Conservation (phyloP, 2,113 vertebrate genomes). For the Pituophis catenifer region DNA sequence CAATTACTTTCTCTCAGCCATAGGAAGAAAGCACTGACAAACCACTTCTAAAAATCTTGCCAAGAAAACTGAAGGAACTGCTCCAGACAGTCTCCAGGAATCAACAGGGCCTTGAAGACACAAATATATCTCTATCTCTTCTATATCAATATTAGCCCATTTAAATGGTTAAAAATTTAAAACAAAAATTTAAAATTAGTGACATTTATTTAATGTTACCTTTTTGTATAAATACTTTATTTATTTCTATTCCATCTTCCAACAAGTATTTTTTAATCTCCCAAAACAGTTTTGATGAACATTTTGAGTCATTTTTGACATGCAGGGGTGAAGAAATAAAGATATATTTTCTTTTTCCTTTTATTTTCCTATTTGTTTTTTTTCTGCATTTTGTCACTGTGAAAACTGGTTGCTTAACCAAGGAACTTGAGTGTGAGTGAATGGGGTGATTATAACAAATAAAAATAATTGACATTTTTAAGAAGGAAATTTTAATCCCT, state of each 20-base stretch:
- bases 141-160: neutral
- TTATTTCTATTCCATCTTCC: neutral
- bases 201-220: neutral
- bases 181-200: neutral
- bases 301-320: constrained; percentile 16
- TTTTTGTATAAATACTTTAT: constrained; percentile 30
- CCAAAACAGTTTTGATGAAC: neutral
- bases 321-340: constrained; percentile 19
- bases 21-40: neutral
- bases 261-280: neutral
- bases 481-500: constrained; percentile 50
- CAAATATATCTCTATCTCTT: neutral
- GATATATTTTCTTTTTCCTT: constrained; percentile 15
- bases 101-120: neutral
- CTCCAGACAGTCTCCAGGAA: neutral
- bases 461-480: constrained; percentile 42
- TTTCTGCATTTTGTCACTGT: constrained; percentile 9
- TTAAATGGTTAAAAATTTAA: neutral
- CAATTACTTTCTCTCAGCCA: neutral
- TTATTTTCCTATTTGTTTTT: constrained; percentile 16
- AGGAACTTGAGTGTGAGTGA: neutral
- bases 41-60: neutral
- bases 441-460: constrained; percentile 2
- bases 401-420: neutral
- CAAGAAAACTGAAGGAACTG: neutral